Base-by-base conservation (phyloP, 1,140 invertebrate species). In the Drosophila biarmipes region DNA sequence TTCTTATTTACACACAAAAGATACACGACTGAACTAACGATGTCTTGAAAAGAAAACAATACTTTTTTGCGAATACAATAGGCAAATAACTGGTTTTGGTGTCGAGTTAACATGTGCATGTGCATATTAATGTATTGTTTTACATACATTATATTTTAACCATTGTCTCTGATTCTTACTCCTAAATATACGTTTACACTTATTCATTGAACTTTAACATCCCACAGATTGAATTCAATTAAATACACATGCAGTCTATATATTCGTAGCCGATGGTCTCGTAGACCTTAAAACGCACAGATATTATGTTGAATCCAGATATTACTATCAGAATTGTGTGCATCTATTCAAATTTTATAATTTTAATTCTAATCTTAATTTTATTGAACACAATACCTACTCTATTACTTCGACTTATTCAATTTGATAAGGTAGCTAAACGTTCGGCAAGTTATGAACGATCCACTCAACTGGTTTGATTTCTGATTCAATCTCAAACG, bases 401-500 rank as follows among this genome's bases (percentile, higher is more conserved):
- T 17, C n/a, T n/a, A 46, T 17, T 17, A 24, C 10, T 29, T 31
- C 2, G 15, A 35, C 12, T 53, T 14, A 8, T 35, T 42, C 24
- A 37, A 17, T 12, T 14, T 21, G 10, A 14, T 17, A 45, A 21
- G 14, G 7, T 19, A 55, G 62, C 34, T 8, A 14, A 46, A 46
- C 34, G 48, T 38, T 45, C 48, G 38, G 21, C 42, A 12, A 31
- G 40, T 38, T 55, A 68, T 68, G 19, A 54, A 54, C 38, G 55
- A 69, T 21, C 37, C 12, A 55, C 62, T 37, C n/a, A 46, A 68
- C 49, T 69, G 40, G 46, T 19, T 54, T 69, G 66, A 69, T 69
- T 69, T 69, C 63, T 69, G 24, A 69, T 67, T 69, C 34, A 69
- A 68, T 69, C 62, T 55, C 31, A 24, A 31, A 31, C 34, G 37